phyloP scores from a whole-genome alignment of 2,797 vertebrate genomes.

The Denticeps clupeoides region DNA sequence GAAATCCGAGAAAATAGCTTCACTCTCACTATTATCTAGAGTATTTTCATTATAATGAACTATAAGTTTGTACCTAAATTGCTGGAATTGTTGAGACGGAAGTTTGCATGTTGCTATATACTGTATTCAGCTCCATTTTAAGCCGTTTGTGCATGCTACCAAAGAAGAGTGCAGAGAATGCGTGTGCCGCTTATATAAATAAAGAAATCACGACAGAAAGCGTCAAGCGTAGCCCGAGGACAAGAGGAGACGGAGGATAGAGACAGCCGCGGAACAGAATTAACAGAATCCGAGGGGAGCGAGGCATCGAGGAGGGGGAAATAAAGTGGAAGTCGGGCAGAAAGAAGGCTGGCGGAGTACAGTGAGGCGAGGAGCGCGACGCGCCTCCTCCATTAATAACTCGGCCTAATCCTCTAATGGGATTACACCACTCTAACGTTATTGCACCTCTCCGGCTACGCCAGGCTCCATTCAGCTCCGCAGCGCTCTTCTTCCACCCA shows the following conservation, averaged over 20 bases:
- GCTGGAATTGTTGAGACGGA: no score
- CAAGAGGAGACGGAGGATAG: neutral
- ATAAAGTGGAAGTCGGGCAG: neutral
- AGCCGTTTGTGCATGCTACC: no score
- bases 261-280: no score
- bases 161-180: neutral
- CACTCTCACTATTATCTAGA: no score
- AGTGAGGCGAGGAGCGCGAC: neutral
- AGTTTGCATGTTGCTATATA: no score
- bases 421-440: neutral
- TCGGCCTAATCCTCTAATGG: slow-evolving; percentile 5
- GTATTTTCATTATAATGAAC: no score
- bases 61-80: no score
- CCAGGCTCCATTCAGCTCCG: neutral
- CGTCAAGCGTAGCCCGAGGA: neutral
- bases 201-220: neutral
- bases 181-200: no score
- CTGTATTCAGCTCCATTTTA: no score
- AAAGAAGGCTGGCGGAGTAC: neutral
- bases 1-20: no score
- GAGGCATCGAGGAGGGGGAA: neutral
- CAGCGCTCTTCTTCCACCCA: neutral
- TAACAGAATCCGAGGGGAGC: neutral
- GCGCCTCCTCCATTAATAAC: slow-evolving; percentile 1
- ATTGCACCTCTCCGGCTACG: slow-evolving; percentile 1